Percentiles rank a stretch among this genome's conserved stretches.
phyloP scores from a whole-genome alignment of 2,113 vertebrate genomes.

The Atractosteus spatula region DNA sequence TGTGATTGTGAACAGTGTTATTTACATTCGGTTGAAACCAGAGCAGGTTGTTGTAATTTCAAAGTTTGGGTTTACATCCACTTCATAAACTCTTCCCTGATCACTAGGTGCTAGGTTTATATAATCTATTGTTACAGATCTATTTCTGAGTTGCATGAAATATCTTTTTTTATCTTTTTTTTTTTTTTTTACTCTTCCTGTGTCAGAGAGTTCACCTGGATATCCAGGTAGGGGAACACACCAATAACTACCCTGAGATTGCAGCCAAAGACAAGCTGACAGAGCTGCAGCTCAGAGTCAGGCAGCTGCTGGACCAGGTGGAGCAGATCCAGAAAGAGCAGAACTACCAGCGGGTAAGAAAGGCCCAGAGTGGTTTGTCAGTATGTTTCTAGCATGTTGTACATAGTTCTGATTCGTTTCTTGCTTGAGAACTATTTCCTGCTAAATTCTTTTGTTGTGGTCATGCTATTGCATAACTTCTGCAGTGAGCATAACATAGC shows the following conservation, averaged over 20 bases:
- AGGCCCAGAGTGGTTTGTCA: not conserved
- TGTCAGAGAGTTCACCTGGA: constrained; percentile 85
- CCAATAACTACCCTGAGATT: constrained; percentile 94
- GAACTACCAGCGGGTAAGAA: constrained; percentile 88
- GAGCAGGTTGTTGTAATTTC: too few species aligned
- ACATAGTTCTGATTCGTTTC: too few species aligned
- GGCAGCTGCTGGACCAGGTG: constrained; percentile 89
- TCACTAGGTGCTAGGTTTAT: too few species aligned
- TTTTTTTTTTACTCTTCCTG: not conserved
- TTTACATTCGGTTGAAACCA: too few species aligned
- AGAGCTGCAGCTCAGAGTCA: constrained; percentile 83
- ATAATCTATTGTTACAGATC: too few species aligned
- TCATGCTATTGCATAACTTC: too few species aligned
- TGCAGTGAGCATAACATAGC: too few species aligned
- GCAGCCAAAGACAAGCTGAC: constrained; percentile 93
- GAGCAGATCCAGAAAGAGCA: constrained; percentile 97
- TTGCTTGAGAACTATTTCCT: too few species aligned
- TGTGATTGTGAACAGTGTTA: not conserved
- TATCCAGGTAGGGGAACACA: constrained; percentile 90
- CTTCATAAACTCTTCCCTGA: too few species aligned
- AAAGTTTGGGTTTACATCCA: too few species aligned
- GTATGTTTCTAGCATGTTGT: too few species aligned
- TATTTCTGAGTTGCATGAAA: not conserved
- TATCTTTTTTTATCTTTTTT: not conserved
- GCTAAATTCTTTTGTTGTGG: too few species aligned